Base-by-base conservation (phyloP, 2,113 vertebrate genomes). In the Corythornis cristatus region DNA sequence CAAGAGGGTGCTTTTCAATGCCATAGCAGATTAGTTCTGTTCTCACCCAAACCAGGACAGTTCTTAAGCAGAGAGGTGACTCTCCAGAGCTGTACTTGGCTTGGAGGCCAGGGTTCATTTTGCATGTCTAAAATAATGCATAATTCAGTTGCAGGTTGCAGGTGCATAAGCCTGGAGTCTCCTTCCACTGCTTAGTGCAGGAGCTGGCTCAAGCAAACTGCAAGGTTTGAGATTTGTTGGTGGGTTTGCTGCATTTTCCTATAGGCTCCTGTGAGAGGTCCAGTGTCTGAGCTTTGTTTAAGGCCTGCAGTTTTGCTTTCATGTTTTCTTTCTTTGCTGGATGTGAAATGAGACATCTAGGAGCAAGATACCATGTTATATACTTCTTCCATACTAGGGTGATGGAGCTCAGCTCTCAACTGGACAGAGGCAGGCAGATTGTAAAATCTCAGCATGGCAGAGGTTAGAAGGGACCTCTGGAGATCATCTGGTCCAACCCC, bases 101-200 rank as follows among this genome's bases (percentile, higher is more conserved):
- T 74, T 51, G 77, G 48, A 81, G 70, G 40, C 26, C 70, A 58
- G n/a, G 22, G 28, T 57, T 64, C n/a, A 75, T 54, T 95, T 75
- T 74, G 28, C 45, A 10, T 86, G 60, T 64, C 77, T 74, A 46
- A 74, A 76, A 35, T 37, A 19, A 92, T 61, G 35, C 65, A 86
- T 90, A 86, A 95, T 93, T 95, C 76, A 88, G 29, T 43, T 78
- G 48, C n/a, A 68, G 86, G 65, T 61, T 73, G 88, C 76, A 90
- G 42, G 22, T 68, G 40, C 20, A 4, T 46, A 46, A 88, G 82
- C 73, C 92, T 61, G 48, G 78, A 57, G 88, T 46, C 73, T 81
- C 42, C 73, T 92, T 78, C 29, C 15, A 51, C 40, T 43, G 51
- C 29, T 88, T 90, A 76, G 48, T 43, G 68, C 57, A 86, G 40